These are phyloP conservation scores for Bombus consobrinus DNA, from an alignment of 1,140 invertebrate genomes.

Conservation along the genomic window DNA sequence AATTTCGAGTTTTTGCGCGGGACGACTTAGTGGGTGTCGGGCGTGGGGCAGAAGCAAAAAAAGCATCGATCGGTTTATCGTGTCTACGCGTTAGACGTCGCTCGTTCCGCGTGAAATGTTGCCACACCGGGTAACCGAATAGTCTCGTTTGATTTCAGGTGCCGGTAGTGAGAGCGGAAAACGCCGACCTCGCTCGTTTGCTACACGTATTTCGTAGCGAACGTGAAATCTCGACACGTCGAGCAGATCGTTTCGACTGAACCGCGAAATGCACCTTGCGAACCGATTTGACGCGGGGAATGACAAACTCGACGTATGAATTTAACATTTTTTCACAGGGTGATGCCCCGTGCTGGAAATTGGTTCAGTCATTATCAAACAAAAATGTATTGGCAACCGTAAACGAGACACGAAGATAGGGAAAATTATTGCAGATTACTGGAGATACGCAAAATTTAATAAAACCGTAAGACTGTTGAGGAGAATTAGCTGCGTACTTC, in stretches of 20 bases:
- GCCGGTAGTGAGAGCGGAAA: slow-evolving; percentile 47
- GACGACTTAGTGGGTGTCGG: slow-evolving; percentile 16
- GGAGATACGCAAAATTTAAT: no score
- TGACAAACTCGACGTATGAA: background rate
- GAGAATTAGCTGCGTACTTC: no score
- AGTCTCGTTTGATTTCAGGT: slow-evolving; percentile 37
- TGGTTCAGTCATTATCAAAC: no score
- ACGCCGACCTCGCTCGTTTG: slow-evolving; percentile 4
- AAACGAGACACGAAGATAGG: no score
- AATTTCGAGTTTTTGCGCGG: slow-evolving; percentile 4
- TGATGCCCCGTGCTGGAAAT: background rate
- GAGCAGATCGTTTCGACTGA: background rate
- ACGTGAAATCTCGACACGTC: slow-evolving; percentile 40
- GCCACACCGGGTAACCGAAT: slow-evolving; percentile 19
- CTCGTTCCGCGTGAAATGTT: slow-evolving; percentile 43
- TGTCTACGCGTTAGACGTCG: slow-evolving; percentile 31
- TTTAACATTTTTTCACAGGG: background rate
- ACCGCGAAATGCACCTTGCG: slow-evolving; percentile 1
- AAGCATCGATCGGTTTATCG: slow-evolving; percentile 53
- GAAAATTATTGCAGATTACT: no score
- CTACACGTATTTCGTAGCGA: background rate
- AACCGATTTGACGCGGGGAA: background rate
- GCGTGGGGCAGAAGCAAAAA: background rate
- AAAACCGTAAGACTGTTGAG: no score
- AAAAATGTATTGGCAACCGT: no score